phyloP scores from a whole-genome alignment of 1,140 invertebrate genomes.

The Drosophila teissieri region DNA sequence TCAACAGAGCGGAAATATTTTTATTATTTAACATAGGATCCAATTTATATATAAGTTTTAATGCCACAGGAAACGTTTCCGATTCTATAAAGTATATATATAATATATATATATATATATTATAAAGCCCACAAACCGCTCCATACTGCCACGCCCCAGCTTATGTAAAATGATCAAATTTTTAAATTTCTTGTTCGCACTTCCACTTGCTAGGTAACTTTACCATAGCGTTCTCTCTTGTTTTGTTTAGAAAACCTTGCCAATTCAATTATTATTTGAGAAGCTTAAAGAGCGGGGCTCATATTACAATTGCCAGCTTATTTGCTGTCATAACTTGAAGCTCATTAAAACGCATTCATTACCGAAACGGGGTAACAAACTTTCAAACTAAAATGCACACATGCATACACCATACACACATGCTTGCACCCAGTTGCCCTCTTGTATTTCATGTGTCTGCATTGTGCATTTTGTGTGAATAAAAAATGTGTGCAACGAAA shows the following conservation, averaged over 20 bases:
- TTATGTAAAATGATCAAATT: too few relatives aligned
- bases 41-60: neutral
- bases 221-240: too few relatives aligned
- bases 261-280: slow-evolving; percentile 1
- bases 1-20: neutral
- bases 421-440: slow-evolving; percentile 6
- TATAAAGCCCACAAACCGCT: too few relatives aligned
- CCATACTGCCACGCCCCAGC: too few relatives aligned
- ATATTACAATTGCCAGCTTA: slow-evolving; percentile 22
- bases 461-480: slow-evolving; percentile 74
- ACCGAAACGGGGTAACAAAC: slow-evolving; percentile 46
- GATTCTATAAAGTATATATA: too few relatives aligned
- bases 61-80: too few relatives aligned
- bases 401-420: slow-evolving; percentile 1
- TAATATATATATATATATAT: too few relatives aligned
- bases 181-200: too few relatives aligned
- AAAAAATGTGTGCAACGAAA: slow-evolving; percentile 78
- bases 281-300: slow-evolving; percentile 9
- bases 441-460: slow-evolving; percentile 55
- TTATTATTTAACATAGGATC: neutral
- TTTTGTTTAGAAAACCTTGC: neutral
- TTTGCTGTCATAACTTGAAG: slow-evolving; percentile 66
- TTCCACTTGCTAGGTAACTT: too few relatives aligned
- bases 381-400: slow-evolving; percentile 37
- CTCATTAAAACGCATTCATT: slow-evolving; percentile 69